phyloP scores from a whole-genome alignment of 1,140 invertebrate species.

The Lethrus apterus region DNA sequence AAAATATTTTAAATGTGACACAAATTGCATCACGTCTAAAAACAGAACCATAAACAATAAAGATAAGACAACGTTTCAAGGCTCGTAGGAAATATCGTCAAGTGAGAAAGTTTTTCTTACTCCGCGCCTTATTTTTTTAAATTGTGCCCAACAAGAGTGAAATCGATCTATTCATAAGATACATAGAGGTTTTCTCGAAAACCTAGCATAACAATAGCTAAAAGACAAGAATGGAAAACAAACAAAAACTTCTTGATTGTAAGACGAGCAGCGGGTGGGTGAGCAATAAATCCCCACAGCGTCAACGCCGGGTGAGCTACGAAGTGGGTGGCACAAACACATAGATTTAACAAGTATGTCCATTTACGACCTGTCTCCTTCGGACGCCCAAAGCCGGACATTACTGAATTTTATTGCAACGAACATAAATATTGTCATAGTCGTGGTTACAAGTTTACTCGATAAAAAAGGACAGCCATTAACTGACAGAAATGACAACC shows the following conservation, averaged over 20 bases:
- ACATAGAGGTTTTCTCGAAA: slow-evolving; percentile 21
- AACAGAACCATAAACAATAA: too few species aligned
- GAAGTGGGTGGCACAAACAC: slow-evolving; percentile 22
- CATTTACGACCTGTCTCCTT: slow-evolving; percentile 23
- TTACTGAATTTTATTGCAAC: slow-evolving; percentile 18
- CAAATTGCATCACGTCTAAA: background rate
- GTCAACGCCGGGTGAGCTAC: slow-evolving; percentile 19
- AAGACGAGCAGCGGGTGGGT: slow-evolving; percentile 22
- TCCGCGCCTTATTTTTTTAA: too few species aligned
- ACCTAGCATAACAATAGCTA: slow-evolving; percentile 18
- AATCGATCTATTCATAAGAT: too few species aligned
- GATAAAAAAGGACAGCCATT: slow-evolving; percentile 1
- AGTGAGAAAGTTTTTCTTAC: too few species aligned
- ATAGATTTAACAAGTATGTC: slow-evolving; percentile 28
- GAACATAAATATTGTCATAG: slow-evolving; percentile 23
- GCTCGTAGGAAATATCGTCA: too few species aligned
- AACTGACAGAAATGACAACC: slow-evolving; percentile 2
- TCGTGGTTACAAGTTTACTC: slow-evolving; percentile 12
- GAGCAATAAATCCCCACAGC: slow-evolving; percentile 19
- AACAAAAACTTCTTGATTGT: slow-evolving; percentile 23
- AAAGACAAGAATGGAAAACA: slow-evolving; percentile 24
- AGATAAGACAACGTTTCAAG: too few species aligned
- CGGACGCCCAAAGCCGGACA: slow-evolving; percentile 14
- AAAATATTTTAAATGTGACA: slow-evolving; percentile 1
- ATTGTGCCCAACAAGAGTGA: too few species aligned